Percentiles rank a stretch among this genome's conserved stretches.
Evolutionary conservation across 2,888 invertebrate species (phyloP).

Genomic region (Volucella zonaria): DNA sequence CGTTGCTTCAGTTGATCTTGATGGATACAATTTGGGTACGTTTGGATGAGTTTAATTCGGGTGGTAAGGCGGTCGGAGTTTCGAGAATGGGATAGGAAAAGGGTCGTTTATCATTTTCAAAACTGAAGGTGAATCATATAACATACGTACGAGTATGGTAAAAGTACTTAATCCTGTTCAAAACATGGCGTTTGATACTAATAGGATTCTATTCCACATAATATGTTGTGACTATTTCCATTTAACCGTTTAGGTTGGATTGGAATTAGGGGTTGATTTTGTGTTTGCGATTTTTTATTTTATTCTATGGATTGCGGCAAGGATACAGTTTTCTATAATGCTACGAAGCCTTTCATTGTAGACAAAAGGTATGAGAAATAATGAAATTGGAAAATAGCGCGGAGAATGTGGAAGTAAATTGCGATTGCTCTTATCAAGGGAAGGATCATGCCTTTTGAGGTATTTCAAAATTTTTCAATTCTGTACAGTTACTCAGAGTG

Average conservation of each 20-base stretch:
- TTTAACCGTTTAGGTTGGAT: constrained; percentile 34
- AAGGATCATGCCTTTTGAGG: background rate
- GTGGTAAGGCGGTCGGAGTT: constrained; percentile 22
- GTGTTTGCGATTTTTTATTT: background rate
- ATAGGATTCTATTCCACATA: constrained; percentile 70
- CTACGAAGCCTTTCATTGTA: constrained; percentile 21
- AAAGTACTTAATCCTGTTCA: constrained; percentile 72
- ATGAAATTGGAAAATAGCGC: background rate
- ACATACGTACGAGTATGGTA: constrained; percentile 48
- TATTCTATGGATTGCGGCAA: background rate
- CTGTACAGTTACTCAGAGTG: constrained; percentile 4
- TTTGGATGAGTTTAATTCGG: constrained; percentile 44
- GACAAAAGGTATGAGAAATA: constrained; percentile 41
- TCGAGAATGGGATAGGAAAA: constrained; percentile 19
- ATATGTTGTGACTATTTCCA: constrained; percentile 68
- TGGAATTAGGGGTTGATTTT: constrained; percentile 20
- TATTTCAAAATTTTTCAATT: constrained; percentile 20
- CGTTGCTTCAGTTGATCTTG: constrained; percentile 38
- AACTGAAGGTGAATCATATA: constrained; percentile 68
- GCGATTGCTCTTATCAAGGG: constrained; percentile 17
- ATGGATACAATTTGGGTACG: constrained; percentile 35
- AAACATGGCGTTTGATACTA: constrained; percentile 70
- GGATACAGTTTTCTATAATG: constrained; percentile 17
- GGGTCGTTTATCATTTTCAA: constrained; percentile 71
- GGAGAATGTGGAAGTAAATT: constrained; percentile 4